phyloP scores from a whole-genome alignment of 2,888 invertebrate species.

The Nomada fucata region DNA sequence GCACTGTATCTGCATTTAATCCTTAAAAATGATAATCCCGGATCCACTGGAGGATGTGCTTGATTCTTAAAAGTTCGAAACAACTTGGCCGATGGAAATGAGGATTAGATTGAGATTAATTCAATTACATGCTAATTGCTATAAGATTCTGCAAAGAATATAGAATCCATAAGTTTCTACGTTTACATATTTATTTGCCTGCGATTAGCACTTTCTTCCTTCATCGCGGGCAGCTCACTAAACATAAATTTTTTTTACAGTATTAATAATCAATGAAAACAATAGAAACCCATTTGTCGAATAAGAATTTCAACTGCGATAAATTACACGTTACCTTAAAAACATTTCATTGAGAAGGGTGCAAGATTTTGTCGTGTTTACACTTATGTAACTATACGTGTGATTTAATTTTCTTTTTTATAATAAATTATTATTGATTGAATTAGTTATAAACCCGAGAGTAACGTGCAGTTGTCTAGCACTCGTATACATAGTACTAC shows the following conservation, averaged over 20 bases:
- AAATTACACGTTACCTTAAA: no score
- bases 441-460: conserved; percentile 21
- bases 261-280: no score
- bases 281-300: no score
- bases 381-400: no score
- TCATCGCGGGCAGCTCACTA: no score
- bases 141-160: neutral
- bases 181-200: neutral
- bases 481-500: conserved; percentile 1
- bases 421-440: neutral
- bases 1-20: neutral
- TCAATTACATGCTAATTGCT: conserved; percentile 1
- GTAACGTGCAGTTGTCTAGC: neutral
- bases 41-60: neutral
- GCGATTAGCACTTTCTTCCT: no score
- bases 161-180: neutral
- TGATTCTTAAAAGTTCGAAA: neutral
- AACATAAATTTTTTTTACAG: no score
- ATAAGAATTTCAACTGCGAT: no score
- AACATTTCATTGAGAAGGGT: no score
- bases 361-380: no score
- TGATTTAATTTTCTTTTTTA: neutral
- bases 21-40: neutral
- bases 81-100: neutral
- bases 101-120: conserved; percentile 13